These are phyloP conservation scores for Lepus townsendii DNA, from an alignment of 2,797 vertebrate species.

Conservation along the genomic window DNA sequence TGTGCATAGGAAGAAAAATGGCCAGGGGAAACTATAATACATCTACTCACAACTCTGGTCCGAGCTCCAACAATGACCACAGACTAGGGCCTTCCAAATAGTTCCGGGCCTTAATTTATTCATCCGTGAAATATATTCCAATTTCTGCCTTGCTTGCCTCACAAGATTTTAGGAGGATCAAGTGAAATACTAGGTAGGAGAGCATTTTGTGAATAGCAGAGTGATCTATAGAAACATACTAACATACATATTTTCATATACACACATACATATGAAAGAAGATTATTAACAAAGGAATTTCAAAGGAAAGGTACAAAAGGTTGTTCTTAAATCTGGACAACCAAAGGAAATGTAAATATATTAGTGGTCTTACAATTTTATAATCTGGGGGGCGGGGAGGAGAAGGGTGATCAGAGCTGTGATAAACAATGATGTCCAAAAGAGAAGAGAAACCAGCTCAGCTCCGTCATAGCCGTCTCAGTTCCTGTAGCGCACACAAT, in stretches of 20 bases:
- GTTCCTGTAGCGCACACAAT: conserved; percentile 71
- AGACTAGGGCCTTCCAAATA: background rate
- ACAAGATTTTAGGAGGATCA: background rate
- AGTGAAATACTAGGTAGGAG: background rate
- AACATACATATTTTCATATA: no score
- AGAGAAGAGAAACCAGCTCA: conserved; percentile 82
- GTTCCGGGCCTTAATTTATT: background rate
- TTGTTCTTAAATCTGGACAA: background rate
- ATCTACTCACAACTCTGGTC: background rate
- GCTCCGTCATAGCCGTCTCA: conserved; percentile 72
- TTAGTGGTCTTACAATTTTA: conserved; percentile 36
- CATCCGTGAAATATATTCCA: background rate
- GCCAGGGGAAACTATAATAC: background rate
- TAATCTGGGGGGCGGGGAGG: conserved; percentile 25
- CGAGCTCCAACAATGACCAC: background rate
- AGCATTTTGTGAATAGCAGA: background rate
- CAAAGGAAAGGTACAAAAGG: conserved; percentile 37
- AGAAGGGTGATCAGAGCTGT: conserved; percentile 48
- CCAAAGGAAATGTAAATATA: conserved; percentile 67
- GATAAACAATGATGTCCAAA: conserved; percentile 73
- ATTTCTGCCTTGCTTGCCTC: background rate
- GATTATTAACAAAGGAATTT: conserved; percentile 50
- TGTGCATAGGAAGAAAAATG: background rate
- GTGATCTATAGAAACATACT: background rate
- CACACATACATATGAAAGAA: background rate